Base-by-base conservation (phyloP, 2,113 vertebrate species). In the Terrapene triunguis region DNA sequence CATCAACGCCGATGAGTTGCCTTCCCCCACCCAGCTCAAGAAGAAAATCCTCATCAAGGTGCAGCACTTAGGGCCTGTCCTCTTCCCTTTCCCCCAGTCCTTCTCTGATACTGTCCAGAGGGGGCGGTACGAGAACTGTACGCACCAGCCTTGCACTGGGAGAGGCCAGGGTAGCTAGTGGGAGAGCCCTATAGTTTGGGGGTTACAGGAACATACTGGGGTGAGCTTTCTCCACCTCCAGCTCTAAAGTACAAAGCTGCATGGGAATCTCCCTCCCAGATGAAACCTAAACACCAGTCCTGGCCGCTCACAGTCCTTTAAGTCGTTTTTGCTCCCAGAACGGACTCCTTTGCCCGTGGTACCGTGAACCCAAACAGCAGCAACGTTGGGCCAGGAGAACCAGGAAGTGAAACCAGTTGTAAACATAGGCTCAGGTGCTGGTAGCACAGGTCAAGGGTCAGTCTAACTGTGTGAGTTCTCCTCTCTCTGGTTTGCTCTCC, bases 11-110 rank as follows among this genome's bases (percentile, higher is more conserved):
- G 99, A 99, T 5, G 98, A 99, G 96, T 96, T 99, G 35, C 99
- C 99, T 1, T 99, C 99, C 0, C 99, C 99, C 4, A 97, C 98
- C 42, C 99, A 99, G 96, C 99, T 99, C 85, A 98, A 98, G 96
- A 98, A 98, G 92, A 99, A 99, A 97, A 99, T 99, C 95, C 98
- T 99, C 85, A 99, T 99, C 90, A 99, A 99, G 99, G 99, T 99
- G 32, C 2, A 35, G 10, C 10, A 38, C 38, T 7, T 42, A 76
- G 47, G 29, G n/a, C 1, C 13, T 0, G 51, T 11, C 19, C 38
- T 21, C 11, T 65, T 6, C 55, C 22, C 62, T 44, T 55, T n/a
- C 35, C 17, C 65, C 17, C 65, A 74, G 13, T 2, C 4, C 1
- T 3, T 83, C 35, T 89, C 74, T 29, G 22, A 7, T 82, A 27